Base-by-base conservation (phyloP, 2,888 invertebrate genomes). In the Agrochola macilenta region DNA sequence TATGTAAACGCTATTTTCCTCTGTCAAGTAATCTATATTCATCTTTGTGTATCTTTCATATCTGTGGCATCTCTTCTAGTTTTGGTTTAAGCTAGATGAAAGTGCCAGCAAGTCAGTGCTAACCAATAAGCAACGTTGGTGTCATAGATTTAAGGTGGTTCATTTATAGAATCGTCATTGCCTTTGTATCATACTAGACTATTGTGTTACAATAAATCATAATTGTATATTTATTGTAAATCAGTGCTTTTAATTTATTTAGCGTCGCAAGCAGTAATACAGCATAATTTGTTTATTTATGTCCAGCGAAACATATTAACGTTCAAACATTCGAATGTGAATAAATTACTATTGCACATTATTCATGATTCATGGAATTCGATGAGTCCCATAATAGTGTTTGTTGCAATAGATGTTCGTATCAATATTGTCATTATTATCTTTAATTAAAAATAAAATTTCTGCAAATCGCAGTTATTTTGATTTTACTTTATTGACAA, bases 261-360 rank as follows among this genome's bases (percentile, higher is more conserved):
- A 57, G 30, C 43, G n/a, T 68, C 14, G 54, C 9, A 68, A 23
- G n/a, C 23, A 20, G 23, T 71, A 64, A 76, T 63, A 54, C 30
- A 39, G 35, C n/a, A n/a, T 71, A 39, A 57, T 82, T 81, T 72
- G 77, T 72, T 64, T 69, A 60, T 77, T 64, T 68, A 64, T 43
- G 65, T 77, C 35, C 58, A 39, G n/a, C 60, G 46, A 54, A 78
- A 58, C 69, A 65, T 43, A 70, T 65, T 54, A 52, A 60, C 43
- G 49, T 66, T 57, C 43, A 78, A 58, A 82, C 46, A 77, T 69
- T 78, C 14, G 30, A 57, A 61, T 52, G 43, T 23, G 17, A 58
- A 78, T 78, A 57, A 77, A 65, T 20, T 52, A 52, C 20, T 72
- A 65, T 65, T 72, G 46, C 57, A 73, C 30, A 46, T 43, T 69